A percentile compares a stretch with the other conserved stretches of the same genome.
Evolutionary conservation across 2,888 invertebrate species (phyloP).

Genomic region (Netelia melanura): DNA sequence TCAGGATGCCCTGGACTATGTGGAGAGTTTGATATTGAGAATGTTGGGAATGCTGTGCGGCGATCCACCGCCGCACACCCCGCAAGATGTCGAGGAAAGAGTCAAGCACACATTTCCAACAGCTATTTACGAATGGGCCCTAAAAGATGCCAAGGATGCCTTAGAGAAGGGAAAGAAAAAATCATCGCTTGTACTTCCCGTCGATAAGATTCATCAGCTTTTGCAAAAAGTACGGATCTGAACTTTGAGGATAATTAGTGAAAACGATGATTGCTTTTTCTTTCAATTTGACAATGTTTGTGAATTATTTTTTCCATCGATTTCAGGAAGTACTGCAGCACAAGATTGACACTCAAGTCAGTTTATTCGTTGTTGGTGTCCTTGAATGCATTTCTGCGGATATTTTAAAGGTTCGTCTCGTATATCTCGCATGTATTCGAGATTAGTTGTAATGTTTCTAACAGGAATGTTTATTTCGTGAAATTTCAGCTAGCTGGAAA

Average conservation of each 20-base stretch:
- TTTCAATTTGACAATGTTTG: constrained; percentile 8
- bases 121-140: constrained; percentile 97
- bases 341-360: constrained; percentile 95
- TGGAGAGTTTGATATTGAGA: constrained; percentile 95
- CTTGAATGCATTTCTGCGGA: constrained; percentile 98
- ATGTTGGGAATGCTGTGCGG: constrained; percentile 95
- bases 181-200: constrained; percentile 90
- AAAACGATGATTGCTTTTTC: not conserved
- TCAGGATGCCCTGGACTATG: constrained; percentile 96
- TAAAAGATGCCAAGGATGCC: constrained; percentile 94
- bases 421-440: not conserved
- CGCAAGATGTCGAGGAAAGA: constrained; percentile 96
- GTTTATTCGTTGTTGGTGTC: constrained; percentile 96
- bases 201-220: constrained; percentile 95
- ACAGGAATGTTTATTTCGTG: constrained; percentile 32
- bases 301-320: constrained; percentile 66
- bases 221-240: constrained; percentile 89
- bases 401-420: constrained; percentile 91
- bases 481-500: constrained; percentile 93
- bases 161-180: constrained; percentile 93
- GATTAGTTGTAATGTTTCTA: constrained; percentile 11
- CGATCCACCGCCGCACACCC: constrained; percentile 92
- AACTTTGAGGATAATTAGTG: not conserved
- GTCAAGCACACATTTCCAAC: constrained; percentile 97
- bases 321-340: constrained; percentile 93